Conservation (phyloP, 2,888 invertebrate genomes). For the Vannuccia rotundouncinata region DNA sequence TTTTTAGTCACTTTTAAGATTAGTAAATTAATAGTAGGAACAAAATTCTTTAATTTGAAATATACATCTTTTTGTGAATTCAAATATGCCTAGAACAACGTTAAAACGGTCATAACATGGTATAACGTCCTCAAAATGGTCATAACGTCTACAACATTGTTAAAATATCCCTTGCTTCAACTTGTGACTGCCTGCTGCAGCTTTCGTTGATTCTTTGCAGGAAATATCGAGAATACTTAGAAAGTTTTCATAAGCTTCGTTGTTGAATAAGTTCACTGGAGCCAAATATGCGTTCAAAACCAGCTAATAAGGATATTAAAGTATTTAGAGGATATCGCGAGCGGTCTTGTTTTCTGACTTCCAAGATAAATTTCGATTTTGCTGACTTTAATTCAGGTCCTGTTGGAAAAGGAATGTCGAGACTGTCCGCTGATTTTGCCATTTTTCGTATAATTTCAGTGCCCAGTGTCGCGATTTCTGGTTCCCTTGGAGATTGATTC, state of each 20-base stretch:
- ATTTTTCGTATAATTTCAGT: constrained; percentile 4
- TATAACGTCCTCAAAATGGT: no score
- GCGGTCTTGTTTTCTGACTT: constrained; percentile 1
- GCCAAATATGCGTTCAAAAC: constrained; percentile 20
- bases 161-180: no score
- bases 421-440: background rate
- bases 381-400: background rate
- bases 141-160: no score
- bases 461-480: constrained; percentile 21
- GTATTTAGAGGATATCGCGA: constrained; percentile 20
- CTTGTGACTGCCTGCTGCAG: constrained; percentile 11
- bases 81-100: no score
- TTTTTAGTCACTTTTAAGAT: no score
- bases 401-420: background rate
- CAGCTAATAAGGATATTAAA: constrained; percentile 2
- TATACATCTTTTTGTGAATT: no score
- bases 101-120: no score
- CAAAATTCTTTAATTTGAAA: no score
- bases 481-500: constrained; percentile 21
- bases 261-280: constrained; percentile 17
- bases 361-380: constrained; percentile 22
- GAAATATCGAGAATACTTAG: constrained; percentile 19
- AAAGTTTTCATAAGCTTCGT: constrained; percentile 20
- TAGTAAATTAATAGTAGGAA: no score
- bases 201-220: constrained; percentile 26